phyloP scores from a whole-genome alignment of 1,140 invertebrate genomes.

The Arctopsyche grandis region DNA sequence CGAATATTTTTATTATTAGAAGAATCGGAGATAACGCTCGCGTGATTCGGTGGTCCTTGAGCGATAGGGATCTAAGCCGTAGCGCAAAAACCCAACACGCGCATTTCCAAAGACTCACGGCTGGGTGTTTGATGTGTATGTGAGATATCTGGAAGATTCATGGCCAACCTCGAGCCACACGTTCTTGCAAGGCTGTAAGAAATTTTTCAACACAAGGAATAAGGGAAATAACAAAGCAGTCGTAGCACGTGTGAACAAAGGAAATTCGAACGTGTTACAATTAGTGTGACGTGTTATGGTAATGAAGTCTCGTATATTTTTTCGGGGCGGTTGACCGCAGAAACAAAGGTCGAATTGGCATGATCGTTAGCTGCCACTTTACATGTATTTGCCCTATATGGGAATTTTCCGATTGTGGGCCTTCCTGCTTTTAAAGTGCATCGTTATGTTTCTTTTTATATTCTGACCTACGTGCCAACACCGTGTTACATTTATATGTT shows the following conservation, averaged over 20 bases:
- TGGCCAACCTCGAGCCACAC: slow-evolving; percentile 5
- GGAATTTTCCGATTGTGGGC: too few relatives aligned
- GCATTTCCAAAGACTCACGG: neutral
- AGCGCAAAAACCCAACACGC: neutral
- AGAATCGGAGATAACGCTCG: slow-evolving; percentile 7
- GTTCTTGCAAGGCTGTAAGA: neutral
- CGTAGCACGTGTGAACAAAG: neutral
- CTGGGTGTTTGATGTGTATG: slow-evolving; percentile 19
- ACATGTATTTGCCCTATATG: too few relatives aligned
- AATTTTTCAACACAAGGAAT: neutral
- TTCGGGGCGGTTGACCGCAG: too few relatives aligned
- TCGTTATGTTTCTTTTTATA: too few relatives aligned
- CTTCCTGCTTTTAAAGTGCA: too few relatives aligned
- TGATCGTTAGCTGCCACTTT: too few relatives aligned
- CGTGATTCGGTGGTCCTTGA: slow-evolving; percentile 30
- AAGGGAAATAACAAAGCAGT: neutral
- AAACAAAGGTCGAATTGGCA: too few relatives aligned
- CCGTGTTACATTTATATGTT: too few relatives aligned
- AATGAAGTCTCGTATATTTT: too few relatives aligned
- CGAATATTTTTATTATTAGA: slow-evolving; percentile 1
- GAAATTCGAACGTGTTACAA: neutral
- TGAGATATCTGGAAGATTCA: slow-evolving; percentile 33
- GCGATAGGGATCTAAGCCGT: slow-evolving; percentile 18
- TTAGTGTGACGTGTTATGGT: too few relatives aligned
- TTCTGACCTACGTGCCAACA: too few relatives aligned